Base-by-base conservation (phyloP, 1,140 invertebrate genomes). In the Caenorhabditis elegans region DNA sequence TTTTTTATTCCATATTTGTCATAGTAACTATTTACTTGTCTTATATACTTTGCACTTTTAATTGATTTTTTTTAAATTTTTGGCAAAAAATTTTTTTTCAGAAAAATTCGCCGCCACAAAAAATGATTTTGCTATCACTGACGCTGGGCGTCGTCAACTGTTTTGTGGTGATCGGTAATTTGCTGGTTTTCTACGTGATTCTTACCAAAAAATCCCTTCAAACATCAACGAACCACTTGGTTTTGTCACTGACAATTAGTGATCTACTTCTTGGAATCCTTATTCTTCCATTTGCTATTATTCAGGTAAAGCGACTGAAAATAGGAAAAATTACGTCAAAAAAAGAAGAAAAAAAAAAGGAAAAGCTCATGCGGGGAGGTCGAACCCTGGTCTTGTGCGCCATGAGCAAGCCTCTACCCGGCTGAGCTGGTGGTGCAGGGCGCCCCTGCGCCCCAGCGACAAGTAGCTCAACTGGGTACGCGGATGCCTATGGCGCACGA, bases 251-350 rank as follows among this genome's bases (percentile, higher is more conserved):
- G 2, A 89, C 88, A 10, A 75, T 90, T 31, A 86, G 89, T 17
- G 91, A 91, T 83, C 86, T 91, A 51, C 79, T 91, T 26, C 81
- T 91, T 8, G 91, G 90, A 36, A 85, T 90, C 60, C 77, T 90
- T 26, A 90, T 91, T 48, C 84, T 91, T 78, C 91, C 91, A 4
- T 91, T 91, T 79, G 86, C 88, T 31, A 88, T 90, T 46, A 82
- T 87, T 28, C 87, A 88, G 86, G 87, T 89, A 34, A 10, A 84
- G 24, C 6, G n/a, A 46, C 17, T 36, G 6, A 17, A 43, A 15
- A 8, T 43, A 8, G 6, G 39, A 34, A 34, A 65, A 65, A 36
- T n/a, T 15, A 49, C 8, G 5, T 6, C 8, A 13, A 53, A 26
- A 53, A 53, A 26, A 19, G 26, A 8, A 17, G 31, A 60, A 34